Base-by-base conservation (phyloP, 2,888 invertebrate genomes). In the Morpho achilles region DNA sequence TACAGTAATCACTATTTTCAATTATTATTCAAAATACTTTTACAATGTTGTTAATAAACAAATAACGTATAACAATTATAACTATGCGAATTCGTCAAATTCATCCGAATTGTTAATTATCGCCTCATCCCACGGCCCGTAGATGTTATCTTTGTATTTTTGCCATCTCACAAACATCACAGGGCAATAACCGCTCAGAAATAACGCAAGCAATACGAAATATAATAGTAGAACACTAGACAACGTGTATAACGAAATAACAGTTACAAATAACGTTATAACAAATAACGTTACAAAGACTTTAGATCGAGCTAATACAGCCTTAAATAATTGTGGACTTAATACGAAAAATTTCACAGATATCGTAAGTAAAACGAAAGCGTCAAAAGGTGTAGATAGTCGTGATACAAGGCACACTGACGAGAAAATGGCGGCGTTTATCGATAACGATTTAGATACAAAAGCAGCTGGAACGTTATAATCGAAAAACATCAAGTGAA, bases 61-160 rank as follows among this genome's bases (percentile, higher is more conserved):
- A 53, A 22, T 8, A 53, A 39, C 6, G 1, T 44, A 16, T 8
- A 52, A 32, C 32, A 32, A 32, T 5, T n/a, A 3, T 43, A 43
- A 4, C 9, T 40, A 53, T 7, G 53, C 40, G 41, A 76, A 79
- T 8, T 88, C 87, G 9, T 89, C 86, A 6, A 92, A 77, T 74
- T 90, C 91, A 72, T 92, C 92, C 0, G 91, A 87, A 82, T 93
- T 93, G 72, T 92, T 93, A 64, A 94, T 94, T 69, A 96, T 88
- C 8, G 99, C 99, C 78, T 99, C 99, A 81, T 99, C 99, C 99
- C 99, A 99, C 0, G 99, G 99, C 0, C 99, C 99, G 82, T 98
- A 96, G 64, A 98, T 98, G 81, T 98, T 99, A 72, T 96, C 94
- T 75, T 97, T 97, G 76, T 94, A 94, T 44, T 90, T 93, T 74